These are phyloP conservation scores for Acromyrmex echinatior DNA, from an alignment of 1,140 invertebrate species.

Conservation along the genomic window DNA sequence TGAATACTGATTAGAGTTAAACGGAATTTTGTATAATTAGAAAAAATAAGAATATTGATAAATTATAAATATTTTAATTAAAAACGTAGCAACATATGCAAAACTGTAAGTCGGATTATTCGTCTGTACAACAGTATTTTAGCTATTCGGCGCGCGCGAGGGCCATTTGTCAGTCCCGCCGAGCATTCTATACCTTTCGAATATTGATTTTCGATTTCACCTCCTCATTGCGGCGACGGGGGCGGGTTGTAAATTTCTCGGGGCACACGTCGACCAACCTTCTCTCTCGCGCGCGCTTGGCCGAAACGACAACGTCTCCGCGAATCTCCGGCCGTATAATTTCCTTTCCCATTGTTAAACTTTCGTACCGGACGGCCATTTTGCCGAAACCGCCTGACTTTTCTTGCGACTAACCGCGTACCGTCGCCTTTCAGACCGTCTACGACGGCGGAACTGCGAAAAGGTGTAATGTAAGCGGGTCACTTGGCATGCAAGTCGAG, in stretches of 20 bases:
- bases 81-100: no score
- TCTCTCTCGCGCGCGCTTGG: background rate
- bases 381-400: conserved; percentile 60
- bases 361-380: conserved; percentile 59
- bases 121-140: conserved; percentile 46
- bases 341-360: conserved; percentile 60
- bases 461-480: conserved; percentile 69
- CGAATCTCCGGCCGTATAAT: conserved; percentile 62
- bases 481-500: conserved; percentile 77
- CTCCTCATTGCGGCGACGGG: conserved; percentile 51
- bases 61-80: conserved; percentile 2
- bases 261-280: conserved; percentile 42
- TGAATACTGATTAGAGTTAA: background rate
- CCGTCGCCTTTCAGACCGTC: conserved; percentile 36
- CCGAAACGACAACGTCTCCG: conserved; percentile 53
- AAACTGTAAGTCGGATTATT: conserved; percentile 33
- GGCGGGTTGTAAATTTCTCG: conserved; percentile 53
- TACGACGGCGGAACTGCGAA: conserved; percentile 18
- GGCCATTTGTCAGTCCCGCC: conserved; percentile 58
- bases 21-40: background rate
- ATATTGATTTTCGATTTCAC: conserved; percentile 62
- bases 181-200: conserved; percentile 61
- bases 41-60: background rate
- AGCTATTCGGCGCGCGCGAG: conserved; percentile 53
- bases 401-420: conserved; percentile 7